phyloP scores from a whole-genome alignment of 2,888 invertebrate genomes.

The Hedychridium roseum region DNA sequence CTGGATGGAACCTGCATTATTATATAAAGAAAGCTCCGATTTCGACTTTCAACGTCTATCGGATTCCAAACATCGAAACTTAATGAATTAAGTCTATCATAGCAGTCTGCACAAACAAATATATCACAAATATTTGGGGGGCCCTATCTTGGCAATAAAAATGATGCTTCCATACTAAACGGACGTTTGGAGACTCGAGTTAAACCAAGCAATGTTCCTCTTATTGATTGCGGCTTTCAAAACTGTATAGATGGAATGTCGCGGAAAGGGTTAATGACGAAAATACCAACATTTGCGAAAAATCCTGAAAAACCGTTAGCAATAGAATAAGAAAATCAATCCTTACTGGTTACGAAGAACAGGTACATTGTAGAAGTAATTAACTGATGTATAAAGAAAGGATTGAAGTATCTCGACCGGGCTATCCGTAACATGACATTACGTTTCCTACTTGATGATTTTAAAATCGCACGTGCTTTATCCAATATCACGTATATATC shows the following conservation, averaged over 20 bases:
- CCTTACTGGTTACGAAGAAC: slow-evolving; percentile 2
- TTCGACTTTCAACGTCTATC: slow-evolving; percentile 4
- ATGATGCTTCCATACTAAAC: slow-evolving; percentile 11
- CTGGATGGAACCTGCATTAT: slow-evolving; percentile 1
- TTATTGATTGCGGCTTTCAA: slow-evolving; percentile 13
- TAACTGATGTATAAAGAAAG: slow-evolving; percentile 8
- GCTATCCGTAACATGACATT: background rate
- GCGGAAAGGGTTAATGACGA: slow-evolving; percentile 2
- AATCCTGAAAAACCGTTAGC: slow-evolving; percentile 1
- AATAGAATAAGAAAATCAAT: slow-evolving; percentile 6
- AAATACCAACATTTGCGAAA: slow-evolving; percentile 9
- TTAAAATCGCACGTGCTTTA: slow-evolving; percentile 11
- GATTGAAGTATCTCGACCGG: slow-evolving; percentile 8
- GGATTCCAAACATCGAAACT: background rate
- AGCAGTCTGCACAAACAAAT: slow-evolving; percentile 2
- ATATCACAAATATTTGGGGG: slow-evolving; percentile 2
- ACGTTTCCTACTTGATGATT: slow-evolving; percentile 4
- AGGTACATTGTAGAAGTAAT: slow-evolving; percentile 10
- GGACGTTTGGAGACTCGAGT: background rate
- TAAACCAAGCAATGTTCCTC: slow-evolving; percentile 2
- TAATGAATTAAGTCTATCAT: slow-evolving; percentile 4
- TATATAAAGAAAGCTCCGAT: background rate
- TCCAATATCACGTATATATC: slow-evolving; percentile 2
- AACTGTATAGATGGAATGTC: background rate
- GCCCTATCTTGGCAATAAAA: background rate